These are phyloP conservation scores for Drosophila fuyamai DNA, from an alignment of 1,140 invertebrate species.

Conservation along the genomic window DNA sequence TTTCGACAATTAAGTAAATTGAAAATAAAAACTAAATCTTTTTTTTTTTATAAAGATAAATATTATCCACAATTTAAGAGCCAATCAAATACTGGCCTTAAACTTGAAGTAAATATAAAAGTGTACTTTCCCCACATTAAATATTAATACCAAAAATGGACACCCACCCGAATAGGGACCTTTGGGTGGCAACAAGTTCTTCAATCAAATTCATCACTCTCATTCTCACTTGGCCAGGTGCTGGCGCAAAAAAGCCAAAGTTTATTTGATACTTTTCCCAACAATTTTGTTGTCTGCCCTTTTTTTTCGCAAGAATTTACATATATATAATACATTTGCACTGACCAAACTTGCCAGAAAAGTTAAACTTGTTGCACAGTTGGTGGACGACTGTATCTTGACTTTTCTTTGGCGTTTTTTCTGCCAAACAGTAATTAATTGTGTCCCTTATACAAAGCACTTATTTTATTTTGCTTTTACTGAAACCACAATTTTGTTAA, in stretches of 20 bases:
- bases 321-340: conserved; percentile 52
- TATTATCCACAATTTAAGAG: too few species aligned
- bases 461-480: conserved; percentile 33
- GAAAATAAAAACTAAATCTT: too few species aligned
- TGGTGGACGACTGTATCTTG: conserved; percentile 15
- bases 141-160: background rate
- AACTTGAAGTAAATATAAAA: too few species aligned
- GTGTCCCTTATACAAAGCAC: conserved; percentile 60
- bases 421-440: conserved; percentile 64
- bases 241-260: conserved; percentile 18
- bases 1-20: too few species aligned
- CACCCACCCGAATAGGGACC: background rate
- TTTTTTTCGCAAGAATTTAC: conserved; percentile 52
- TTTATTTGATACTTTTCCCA: conserved; percentile 35
- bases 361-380: conserved; percentile 72
- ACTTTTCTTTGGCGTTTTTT: conserved; percentile 25
- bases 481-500: conserved; percentile 64
- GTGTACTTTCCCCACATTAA: background rate
- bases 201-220: conserved; percentile 34
- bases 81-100: too few species aligned
- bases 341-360: conserved; percentile 46
- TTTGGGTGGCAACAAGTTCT: conserved; percentile 9
- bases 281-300: conserved; percentile 14
- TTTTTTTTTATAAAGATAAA: too few species aligned
- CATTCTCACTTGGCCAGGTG: conserved; percentile 26